A percentile compares a stretch with the other conserved stretches of the same genome.
These are phyloP conservation scores for Vanessa tameamea DNA, from an alignment of 1,140 invertebrate genomes.

Conservation along the genomic window DNA sequence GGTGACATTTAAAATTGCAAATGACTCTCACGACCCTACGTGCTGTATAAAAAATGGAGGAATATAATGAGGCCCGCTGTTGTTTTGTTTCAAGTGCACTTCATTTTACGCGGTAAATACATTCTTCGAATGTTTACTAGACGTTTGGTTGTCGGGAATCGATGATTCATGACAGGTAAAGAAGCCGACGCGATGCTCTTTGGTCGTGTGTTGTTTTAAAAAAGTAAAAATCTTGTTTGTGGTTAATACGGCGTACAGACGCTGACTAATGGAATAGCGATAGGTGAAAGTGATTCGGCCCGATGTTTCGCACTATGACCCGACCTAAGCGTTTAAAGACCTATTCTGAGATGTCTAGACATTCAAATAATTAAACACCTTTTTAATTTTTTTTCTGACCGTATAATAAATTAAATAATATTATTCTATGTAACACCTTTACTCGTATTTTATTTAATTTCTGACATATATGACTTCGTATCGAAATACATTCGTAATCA, in stretches of 20 bases:
- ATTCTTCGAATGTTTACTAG: conserved; percentile 30
- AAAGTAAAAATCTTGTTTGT: conserved; percentile 52
- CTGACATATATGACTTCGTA: too few relatives aligned
- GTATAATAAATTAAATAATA: too few relatives aligned
- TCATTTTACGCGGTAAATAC: conserved; percentile 21
- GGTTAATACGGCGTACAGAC: conserved; percentile 52
- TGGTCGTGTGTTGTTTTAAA: conserved; percentile 25
- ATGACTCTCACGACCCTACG: conserved; percentile 10
- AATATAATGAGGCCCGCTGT: conserved; percentile 1
- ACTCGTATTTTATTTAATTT: too few relatives aligned
- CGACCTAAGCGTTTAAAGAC: conserved; percentile 27
- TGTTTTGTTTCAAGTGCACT: not conserved
- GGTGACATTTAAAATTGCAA: conserved; percentile 20
- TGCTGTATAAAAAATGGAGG: conserved; percentile 22
- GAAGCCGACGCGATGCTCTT: conserved; percentile 19
- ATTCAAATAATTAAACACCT: not conserved
- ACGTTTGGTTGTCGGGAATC: conserved; percentile 24
- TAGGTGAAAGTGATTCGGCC: conserved; percentile 60
- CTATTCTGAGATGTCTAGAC: conserved; percentile 17
- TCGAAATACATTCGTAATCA: too few relatives aligned
- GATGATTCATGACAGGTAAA: conserved; percentile 31
- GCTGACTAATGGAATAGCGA: conserved; percentile 53
- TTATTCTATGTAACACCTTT: too few relatives aligned
- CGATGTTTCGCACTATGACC: conserved; percentile 59
- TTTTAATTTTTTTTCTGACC: not conserved